Evolutionary conservation across 2,797 vertebrate genomes (phyloP).

Genomic region (Pangasius djambal): DNA sequence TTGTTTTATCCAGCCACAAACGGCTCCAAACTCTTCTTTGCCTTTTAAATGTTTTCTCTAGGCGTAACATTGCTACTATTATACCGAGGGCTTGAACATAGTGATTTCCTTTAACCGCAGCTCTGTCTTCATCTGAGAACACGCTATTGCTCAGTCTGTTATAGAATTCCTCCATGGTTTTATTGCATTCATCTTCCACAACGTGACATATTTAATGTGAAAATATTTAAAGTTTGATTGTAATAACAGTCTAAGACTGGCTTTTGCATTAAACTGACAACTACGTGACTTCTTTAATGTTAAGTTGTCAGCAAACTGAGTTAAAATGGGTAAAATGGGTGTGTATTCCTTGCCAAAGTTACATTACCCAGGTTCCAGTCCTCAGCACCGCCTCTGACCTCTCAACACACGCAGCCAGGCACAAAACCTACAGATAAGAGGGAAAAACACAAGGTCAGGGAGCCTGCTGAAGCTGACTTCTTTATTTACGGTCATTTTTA

Average conservation of each 20-base stretch:
- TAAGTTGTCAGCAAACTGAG: neutral
- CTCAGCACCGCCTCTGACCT: neutral
- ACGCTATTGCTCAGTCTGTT: no score
- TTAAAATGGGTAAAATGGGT: neutral
- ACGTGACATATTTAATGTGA: neutral
- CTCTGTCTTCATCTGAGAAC: neutral
- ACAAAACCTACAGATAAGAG: constrained; percentile 40
- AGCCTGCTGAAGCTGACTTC: neutral
- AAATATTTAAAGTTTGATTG: neutral
- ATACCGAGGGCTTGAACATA: neutral
- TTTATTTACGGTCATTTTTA: neutral
- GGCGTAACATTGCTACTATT: neutral
- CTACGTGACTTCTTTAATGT: neutral
- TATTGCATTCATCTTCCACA: no score
- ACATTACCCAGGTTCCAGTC: neutral
- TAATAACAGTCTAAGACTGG: neutral
- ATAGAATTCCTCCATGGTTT: neutral
- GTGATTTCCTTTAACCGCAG: constrained; percentile 1
- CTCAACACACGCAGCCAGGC: constrained; percentile 5
- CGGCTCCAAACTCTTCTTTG: neutral
- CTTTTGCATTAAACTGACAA: neutral
- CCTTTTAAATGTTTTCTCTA: neutral
- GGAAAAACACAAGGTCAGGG: neutral
- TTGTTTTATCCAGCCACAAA: neutral
- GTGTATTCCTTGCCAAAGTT: neutral